Conservation (phyloP, 23 tunicate genomes). For the Phallusia fumigata region DNA sequence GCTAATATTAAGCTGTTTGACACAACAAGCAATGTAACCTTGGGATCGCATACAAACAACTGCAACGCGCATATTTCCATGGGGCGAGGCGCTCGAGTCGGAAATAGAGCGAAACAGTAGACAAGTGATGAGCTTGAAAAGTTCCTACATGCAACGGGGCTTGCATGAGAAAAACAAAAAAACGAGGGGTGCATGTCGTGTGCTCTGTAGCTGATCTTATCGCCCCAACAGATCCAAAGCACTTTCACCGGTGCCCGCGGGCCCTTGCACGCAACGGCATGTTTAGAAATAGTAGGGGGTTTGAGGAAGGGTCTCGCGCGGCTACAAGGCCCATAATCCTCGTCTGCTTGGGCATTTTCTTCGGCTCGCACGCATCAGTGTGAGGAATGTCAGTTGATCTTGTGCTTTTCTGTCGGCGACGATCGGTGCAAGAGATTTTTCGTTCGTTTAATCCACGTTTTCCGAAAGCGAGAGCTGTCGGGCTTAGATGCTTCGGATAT, state of each 20-base stretch:
- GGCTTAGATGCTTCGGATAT: no score
- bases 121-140: not conserved
- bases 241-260: not conserved
- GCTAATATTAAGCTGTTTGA: no score
- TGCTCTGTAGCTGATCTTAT: not conserved
- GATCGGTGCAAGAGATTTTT: no score
- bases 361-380: not conserved
- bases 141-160: not conserved
- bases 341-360: not conserved
- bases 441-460: no score
- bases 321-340: not conserved
- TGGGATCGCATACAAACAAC: not conserved
- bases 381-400: not conserved
- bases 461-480: no score
- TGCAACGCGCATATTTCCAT: not conserved
- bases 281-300: not conserved
- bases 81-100: not conserved
- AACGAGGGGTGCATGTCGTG: not conserved
- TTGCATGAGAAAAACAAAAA: no score
- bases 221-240: not conserved
- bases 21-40: not conserved
- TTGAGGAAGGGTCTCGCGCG: not conserved
- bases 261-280: not conserved
- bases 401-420: no score
- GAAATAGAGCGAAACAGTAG: slow-evolving; percentile 7